Percentiles rank a stretch among this genome's conserved stretches.
These are phyloP conservation scores for Zosterops japonicus DNA, from an alignment of 2,113 vertebrate genomes.

Conservation along the genomic window DNA sequence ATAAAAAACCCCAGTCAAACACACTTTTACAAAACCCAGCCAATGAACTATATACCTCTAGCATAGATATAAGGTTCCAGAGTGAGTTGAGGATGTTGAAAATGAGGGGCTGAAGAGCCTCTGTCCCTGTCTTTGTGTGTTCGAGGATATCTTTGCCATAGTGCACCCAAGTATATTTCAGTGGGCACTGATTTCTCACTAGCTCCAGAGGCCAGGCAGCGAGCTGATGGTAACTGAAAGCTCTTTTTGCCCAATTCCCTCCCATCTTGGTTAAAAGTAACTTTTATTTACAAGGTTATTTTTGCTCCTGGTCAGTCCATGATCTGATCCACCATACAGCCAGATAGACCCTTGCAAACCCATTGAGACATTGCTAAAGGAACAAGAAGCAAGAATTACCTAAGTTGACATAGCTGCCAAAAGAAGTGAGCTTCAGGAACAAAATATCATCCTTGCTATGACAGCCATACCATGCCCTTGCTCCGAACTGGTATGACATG, in stretches of 20 bases:
- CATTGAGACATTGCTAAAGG: not conserved
- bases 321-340: not conserved
- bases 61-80: not conserved
- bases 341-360: not conserved
- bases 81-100: not conserved
- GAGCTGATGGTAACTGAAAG: not conserved
- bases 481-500: not conserved
- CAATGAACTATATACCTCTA: not conserved
- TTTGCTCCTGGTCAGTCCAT: not conserved
- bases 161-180: not conserved
- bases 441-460: rapidly evolving
- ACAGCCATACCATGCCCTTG: not conserved
- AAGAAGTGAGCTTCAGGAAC: not conserved
- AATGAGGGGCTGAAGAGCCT: not conserved
- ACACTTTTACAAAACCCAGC: not conserved
- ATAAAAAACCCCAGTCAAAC: not conserved
- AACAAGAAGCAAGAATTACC: not conserved
- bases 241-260: not conserved
- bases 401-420: not conserved
- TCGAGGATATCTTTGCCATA: not conserved
- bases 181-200: not conserved
- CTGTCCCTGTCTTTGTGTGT: not conserved
- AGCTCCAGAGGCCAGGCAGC: not conserved
- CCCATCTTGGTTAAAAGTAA: not conserved
- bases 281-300: not conserved